These are phyloP conservation scores for Alca torda DNA, from an alignment of 2,797 vertebrate genomes.

Conservation along the genomic window DNA sequence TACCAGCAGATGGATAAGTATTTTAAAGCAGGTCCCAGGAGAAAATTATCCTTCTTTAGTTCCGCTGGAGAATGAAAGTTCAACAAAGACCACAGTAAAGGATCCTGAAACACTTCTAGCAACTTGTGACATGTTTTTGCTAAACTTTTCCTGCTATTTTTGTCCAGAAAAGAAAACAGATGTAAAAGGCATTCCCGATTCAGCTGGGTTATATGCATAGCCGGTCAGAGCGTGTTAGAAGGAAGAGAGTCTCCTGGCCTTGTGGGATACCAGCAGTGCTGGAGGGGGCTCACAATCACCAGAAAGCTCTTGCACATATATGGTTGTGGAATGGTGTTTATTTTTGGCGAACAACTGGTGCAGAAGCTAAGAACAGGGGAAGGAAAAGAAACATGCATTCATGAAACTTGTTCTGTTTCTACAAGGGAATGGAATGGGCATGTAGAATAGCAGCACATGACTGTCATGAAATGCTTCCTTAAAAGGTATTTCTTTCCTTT, in stretches of 20 bases:
- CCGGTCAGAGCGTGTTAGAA: not conserved
- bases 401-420: not conserved
- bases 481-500: conserved; percentile 57
- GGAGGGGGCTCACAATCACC: conserved; percentile 62
- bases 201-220: conserved; percentile 88
- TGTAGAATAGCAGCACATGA: not conserved
- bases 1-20: conserved; percentile 89
- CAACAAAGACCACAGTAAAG: conserved; percentile 85
- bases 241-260: conserved; percentile 32
- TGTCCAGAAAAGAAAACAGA: conserved; percentile 94
- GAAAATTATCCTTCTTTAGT: conserved; percentile 86
- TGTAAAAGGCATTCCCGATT: conserved; percentile 91
- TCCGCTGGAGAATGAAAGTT: conserved; percentile 85
- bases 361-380: conserved; percentile 72
- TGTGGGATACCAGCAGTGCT: conserved; percentile 21
- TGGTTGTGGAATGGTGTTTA: conserved; percentile 86
- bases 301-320: conserved; percentile 87
- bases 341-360: conserved; percentile 88
- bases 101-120: conserved; percentile 85
- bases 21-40: conserved; percentile 86
- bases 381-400: not conserved
- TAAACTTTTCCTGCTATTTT: conserved; percentile 84
- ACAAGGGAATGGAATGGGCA: not conserved
- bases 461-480: conserved; percentile 34
- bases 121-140: conserved; percentile 84